Conservation (phyloP, 1,140 invertebrate genomes). For the Anastrepha ludens region DNA sequence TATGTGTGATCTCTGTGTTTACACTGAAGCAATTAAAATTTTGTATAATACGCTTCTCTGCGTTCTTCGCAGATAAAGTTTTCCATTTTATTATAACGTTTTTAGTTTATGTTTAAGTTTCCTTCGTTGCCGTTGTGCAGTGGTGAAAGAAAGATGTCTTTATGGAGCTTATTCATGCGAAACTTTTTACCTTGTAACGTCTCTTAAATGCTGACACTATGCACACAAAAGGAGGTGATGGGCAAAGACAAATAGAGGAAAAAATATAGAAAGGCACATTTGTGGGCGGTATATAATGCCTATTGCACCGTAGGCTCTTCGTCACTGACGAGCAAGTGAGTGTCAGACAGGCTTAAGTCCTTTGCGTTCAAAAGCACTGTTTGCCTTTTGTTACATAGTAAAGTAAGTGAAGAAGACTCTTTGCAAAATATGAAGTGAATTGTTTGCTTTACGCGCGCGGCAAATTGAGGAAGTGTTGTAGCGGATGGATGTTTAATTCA, state of each 20-base stretch:
- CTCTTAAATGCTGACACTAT: slow-evolving; percentile 5
- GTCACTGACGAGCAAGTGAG: neutral
- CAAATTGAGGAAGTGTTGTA: neutral
- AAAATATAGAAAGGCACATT: neutral
- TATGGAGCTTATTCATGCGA: slow-evolving; percentile 27
- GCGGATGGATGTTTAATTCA: neutral
- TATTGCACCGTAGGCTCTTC: slow-evolving; percentile 19
- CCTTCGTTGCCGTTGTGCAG: neutral
- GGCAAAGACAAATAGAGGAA: neutral
- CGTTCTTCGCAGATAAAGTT: neutral
- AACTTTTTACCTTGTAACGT: slow-evolving; percentile 31
- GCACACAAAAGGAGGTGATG: neutral
- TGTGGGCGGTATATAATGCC: neutral
- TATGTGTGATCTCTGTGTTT: neutral
- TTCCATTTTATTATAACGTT: slow-evolving; percentile 5
- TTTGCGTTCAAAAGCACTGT: neutral
- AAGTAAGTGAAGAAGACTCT: slow-evolving; percentile 24
- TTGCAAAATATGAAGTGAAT: neutral
- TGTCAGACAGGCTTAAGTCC: slow-evolving; percentile 25
- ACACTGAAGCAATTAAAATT: slow-evolving; percentile 45
- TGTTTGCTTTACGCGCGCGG: neutral
- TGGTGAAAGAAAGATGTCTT: neutral
- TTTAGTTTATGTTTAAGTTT: slow-evolving; percentile 42
- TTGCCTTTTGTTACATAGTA: slow-evolving; percentile 2
- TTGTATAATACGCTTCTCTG: neutral